Evolutionary conservation across 1,140 invertebrate species (phyloP).

Genomic region (Bombus terrestris): DNA sequence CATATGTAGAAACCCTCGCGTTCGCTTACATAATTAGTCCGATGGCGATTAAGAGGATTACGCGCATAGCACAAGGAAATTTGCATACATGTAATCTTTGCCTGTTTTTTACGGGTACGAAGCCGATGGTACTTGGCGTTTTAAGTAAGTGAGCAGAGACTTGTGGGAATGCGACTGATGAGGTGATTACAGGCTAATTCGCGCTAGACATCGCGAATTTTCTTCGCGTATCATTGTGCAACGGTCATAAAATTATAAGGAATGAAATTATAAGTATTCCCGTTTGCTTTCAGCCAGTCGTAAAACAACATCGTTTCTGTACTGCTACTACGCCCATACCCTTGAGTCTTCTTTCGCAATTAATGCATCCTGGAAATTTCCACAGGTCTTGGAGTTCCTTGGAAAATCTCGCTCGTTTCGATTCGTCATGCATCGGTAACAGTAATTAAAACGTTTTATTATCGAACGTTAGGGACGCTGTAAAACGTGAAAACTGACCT

Average conservation of each 20-base stretch:
- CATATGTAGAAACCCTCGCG: not conserved
- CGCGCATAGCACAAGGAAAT: not conserved
- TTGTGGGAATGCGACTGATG: constrained; percentile 43
- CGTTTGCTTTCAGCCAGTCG: constrained; percentile 73
- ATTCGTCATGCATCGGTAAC: constrained; percentile 33
- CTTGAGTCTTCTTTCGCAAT: constrained; percentile 57
- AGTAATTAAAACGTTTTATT: constrained; percentile 44
- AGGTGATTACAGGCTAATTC: constrained; percentile 30
- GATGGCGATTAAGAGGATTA: not conserved
- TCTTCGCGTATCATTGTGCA: constrained; percentile 50
- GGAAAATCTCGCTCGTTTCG: constrained; percentile 38
- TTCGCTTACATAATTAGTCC: constrained; percentile 18
- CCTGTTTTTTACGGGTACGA: not conserved
- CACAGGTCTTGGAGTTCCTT: constrained; percentile 31
- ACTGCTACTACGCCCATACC: not conserved
- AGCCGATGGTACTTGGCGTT: not conserved
- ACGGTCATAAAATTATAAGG: constrained; percentile 71
- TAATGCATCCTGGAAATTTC: constrained; percentile 39
- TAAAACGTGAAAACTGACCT: not conserved
- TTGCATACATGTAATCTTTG: not conserved
- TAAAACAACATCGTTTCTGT: constrained; percentile 67
- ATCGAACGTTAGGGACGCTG: not conserved
- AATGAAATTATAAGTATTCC: constrained; percentile 77
- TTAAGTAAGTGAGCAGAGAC: not conserved
- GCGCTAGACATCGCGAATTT: constrained; percentile 36